phyloP scores from a whole-genome alignment of 2,888 invertebrate genomes.

The Trypoxylon attenuatum region DNA sequence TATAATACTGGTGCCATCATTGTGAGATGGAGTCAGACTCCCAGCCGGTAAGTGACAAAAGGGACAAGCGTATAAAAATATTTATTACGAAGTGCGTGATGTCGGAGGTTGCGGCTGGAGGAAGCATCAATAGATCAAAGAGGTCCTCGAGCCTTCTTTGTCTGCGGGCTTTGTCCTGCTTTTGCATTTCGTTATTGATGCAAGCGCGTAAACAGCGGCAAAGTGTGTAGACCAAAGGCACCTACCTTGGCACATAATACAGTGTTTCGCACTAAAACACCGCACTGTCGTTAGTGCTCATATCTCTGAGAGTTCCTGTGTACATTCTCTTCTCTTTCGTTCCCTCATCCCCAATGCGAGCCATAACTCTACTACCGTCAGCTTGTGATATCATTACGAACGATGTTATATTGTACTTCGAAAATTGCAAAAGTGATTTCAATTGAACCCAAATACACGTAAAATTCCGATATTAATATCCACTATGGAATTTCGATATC shows the following conservation, averaged over 20 bases:
- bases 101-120: conserved; percentile 3
- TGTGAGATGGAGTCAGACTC: neutral
- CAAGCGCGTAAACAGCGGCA: conserved; percentile 40
- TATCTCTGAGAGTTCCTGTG: conserved; percentile 16
- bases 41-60: conserved; percentile 8
- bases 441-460: too few species aligned
- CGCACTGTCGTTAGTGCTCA: conserved; percentile 38
- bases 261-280: conserved; percentile 8
- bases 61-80: conserved; percentile 36
- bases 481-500: too few species aligned
- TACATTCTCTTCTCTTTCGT: too few species aligned
- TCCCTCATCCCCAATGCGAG: too few species aligned
- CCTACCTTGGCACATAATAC: conserved; percentile 28
- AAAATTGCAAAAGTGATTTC: too few species aligned
- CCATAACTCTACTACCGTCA: too few species aligned
- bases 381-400: too few species aligned
- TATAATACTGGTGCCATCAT: neutral
- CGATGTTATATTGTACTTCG: too few species aligned
- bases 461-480: too few species aligned
- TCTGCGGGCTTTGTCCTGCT: conserved; percentile 15
- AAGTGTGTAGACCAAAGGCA: conserved; percentile 9
- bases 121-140: conserved; percentile 43
- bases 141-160: conserved; percentile 29
- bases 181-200: conserved; percentile 35
- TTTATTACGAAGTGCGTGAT: conserved; percentile 32